phyloP scores from a whole-genome alignment of 2,888 invertebrate genomes.

The Melanargia galathea region DNA sequence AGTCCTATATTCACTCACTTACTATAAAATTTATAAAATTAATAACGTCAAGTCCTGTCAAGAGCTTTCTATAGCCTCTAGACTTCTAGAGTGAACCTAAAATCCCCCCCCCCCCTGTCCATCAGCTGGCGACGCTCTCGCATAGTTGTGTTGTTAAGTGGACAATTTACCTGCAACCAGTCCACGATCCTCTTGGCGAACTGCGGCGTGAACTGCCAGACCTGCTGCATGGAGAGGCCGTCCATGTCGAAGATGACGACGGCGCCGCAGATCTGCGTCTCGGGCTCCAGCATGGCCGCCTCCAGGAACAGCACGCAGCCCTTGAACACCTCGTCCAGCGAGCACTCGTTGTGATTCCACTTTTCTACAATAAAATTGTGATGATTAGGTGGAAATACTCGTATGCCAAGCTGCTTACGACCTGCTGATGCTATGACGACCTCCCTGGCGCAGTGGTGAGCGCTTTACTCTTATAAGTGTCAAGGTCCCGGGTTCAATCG shows the following conservation, averaged over 20 bases:
- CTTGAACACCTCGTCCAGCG: slow-evolving; percentile 91
- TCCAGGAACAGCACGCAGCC: slow-evolving; percentile 91
- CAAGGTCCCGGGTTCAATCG: too few relatives aligned
- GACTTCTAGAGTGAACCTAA: too few relatives aligned
- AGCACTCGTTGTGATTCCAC: slow-evolving; percentile 92
- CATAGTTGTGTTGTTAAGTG: not conserved
- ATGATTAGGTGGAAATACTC: not conserved
- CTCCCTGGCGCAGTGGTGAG: too few relatives aligned
- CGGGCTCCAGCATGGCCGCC: slow-evolving; percentile 91
- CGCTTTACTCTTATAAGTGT: too few relatives aligned
- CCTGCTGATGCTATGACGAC: too few relatives aligned
- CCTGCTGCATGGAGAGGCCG: slow-evolving; percentile 89
- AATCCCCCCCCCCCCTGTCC: too few relatives aligned
- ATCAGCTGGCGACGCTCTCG: too few relatives aligned
- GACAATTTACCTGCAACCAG: slow-evolving; percentile 86
- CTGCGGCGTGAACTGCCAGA: slow-evolving; percentile 92
- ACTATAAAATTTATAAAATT: too few relatives aligned
- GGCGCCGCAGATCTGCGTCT: slow-evolving; percentile 88
- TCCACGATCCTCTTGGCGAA: slow-evolving; percentile 93
- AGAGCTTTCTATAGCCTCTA: too few relatives aligned
- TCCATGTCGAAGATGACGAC: slow-evolving; percentile 94
- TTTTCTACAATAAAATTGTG: slow-evolving; percentile 77
- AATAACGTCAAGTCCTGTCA: too few relatives aligned
- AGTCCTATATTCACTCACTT: too few relatives aligned
- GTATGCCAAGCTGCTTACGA: not conserved